phyloP scores from a whole-genome alignment of 2,888 invertebrate genomes.

The Petrolisthes manimaculis region DNA sequence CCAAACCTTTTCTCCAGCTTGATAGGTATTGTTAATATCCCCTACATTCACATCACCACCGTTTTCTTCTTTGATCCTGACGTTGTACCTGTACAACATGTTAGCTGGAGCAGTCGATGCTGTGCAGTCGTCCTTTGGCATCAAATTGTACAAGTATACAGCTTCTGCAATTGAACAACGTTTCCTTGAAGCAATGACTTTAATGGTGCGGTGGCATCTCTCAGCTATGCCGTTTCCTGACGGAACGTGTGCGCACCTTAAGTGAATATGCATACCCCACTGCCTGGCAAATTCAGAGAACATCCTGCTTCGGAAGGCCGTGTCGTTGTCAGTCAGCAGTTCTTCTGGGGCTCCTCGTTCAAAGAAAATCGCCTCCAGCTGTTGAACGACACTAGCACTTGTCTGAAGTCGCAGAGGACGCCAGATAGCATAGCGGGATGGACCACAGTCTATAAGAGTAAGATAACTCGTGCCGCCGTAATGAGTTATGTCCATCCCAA shows the following conservation, averaged over 20 bases:
- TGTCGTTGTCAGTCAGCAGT: background rate
- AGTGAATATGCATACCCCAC: slow-evolving; percentile 9
- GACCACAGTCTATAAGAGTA: slow-evolving; percentile 12
- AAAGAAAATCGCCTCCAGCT: background rate
- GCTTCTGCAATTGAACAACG: slow-evolving; percentile 18
- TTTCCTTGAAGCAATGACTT: slow-evolving; percentile 29
- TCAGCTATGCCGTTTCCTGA: slow-evolving; percentile 40
- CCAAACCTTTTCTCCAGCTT: slow-evolving; percentile 35
- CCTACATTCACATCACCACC: background rate
- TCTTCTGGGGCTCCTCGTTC: background rate
- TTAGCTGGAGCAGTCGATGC: slow-evolving; percentile 19
- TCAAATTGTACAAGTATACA: slow-evolving; percentile 34
- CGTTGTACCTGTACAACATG: slow-evolving; percentile 21
- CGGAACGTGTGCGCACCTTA: slow-evolving; percentile 29
- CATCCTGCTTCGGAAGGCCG: background rate
- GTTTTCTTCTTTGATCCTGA: slow-evolving; percentile 2
- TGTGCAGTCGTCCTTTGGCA: slow-evolving; percentile 27
- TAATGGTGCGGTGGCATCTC: slow-evolving; percentile 39
- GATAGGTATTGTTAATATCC: background rate
- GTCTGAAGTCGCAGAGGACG: background rate
- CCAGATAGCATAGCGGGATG: background rate
- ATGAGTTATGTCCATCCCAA: slow-evolving; percentile 22
- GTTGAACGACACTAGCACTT: background rate
- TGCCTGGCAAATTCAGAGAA: background rate
- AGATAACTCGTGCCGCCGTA: no score